A percentile compares a stretch with the other conserved stretches of the same genome.
phyloP scores from a whole-genome alignment of 1,140 invertebrate genomes.

The Aleiodes sp. region DNA sequence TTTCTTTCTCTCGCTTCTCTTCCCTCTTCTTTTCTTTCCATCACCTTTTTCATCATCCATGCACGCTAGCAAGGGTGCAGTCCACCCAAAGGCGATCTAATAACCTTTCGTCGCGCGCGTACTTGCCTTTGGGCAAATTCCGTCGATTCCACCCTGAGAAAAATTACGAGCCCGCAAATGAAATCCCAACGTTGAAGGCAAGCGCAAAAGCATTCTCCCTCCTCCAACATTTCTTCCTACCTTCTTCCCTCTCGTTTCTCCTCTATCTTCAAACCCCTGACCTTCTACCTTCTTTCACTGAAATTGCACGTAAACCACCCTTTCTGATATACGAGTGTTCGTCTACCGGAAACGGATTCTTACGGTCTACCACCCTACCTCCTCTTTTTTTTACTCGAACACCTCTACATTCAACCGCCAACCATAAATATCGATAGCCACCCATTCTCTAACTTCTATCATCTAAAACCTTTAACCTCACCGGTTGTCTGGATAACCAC shows the following conservation, averaged over 20 bases:
- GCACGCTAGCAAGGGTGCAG: neutral
- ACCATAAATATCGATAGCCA: slow-evolving; percentile 36
- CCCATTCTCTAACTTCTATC: neutral
- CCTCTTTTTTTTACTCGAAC: slow-evolving; percentile 14
- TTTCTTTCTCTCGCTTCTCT: neutral
- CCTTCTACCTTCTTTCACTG: slow-evolving; percentile 30
- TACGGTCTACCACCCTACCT: slow-evolving; percentile 30
- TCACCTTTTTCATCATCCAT: slow-evolving; percentile 17
- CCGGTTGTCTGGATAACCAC: neutral
- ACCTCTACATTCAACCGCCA: slow-evolving; percentile 16
- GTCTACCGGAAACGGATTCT: slow-evolving; percentile 32
- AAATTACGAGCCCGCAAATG: slow-evolving; percentile 57
- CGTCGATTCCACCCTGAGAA: slow-evolving; percentile 41
- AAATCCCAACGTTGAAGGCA: slow-evolving; percentile 46
- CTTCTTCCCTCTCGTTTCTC: slow-evolving; percentile 16
- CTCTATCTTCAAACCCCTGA: slow-evolving; percentile 25
- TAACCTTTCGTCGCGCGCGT: slow-evolving; percentile 24
- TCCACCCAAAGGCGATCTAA: slow-evolving; percentile 28
- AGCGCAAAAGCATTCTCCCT: slow-evolving; percentile 1
- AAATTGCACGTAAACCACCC: slow-evolving; percentile 34
- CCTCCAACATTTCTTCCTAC: slow-evolving; percentile 22
- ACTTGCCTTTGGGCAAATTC: slow-evolving; percentile 26
- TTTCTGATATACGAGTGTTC: slow-evolving; percentile 31
- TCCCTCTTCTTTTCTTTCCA: neutral
- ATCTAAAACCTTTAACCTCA: neutral